Base-by-base conservation (phyloP, 2,113 vertebrate species). In the Hiodon alosoides region DNA sequence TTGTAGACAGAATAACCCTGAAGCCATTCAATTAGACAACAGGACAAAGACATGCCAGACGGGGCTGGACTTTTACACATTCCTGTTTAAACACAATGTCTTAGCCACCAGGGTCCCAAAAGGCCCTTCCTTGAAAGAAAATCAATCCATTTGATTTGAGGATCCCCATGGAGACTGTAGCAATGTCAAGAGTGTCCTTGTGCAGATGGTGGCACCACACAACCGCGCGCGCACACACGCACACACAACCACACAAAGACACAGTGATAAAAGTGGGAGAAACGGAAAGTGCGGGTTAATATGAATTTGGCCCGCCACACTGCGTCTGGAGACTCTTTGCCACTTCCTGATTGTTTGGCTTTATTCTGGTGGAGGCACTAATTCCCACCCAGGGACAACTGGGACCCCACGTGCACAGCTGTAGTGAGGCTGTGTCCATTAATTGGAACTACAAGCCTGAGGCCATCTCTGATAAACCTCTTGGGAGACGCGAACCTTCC, bases 71-170 rank as follows among this genome's bases (percentile, higher is more conserved):
- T 48, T 4, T 11, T 48, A 60, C 57, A 16, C 46, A 72, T 9
- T 14, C 31, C 11, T 5, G n/a, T 62, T 62, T 62, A 47, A n/a
- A 54, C 14, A 71, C 52, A 57, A 71, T 52, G 69, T 71, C 16
- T 71, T 16, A 14, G 17, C 53, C 59, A 50, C 2, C 7, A 52
- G 4, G 13, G 46, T n/a, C 57, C 70, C 13, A 72, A 61, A 60
- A 50, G 46, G 47, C 31, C 10, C 9, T 7, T 7, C 14, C 50
- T 50, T 11, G 57, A 51, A 57, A 61, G 57, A 4, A 48, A 67
- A 60, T 72, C 14, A 47, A 60, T 73, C n/a, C 17, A 64, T 51
- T 9, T 73, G 59, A 73, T 73, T 31, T 61, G 62, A 68, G 2
- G 53, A 51, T 17, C 65, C 31, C 11, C 47, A 51, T 11, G 2